A percentile compares a stretch with the other conserved stretches of the same genome.
These are phyloP conservation scores for Leptinotarsa rubiginosa DNA, from an alignment of 2,888 invertebrate genomes.

Conservation along the genomic window DNA sequence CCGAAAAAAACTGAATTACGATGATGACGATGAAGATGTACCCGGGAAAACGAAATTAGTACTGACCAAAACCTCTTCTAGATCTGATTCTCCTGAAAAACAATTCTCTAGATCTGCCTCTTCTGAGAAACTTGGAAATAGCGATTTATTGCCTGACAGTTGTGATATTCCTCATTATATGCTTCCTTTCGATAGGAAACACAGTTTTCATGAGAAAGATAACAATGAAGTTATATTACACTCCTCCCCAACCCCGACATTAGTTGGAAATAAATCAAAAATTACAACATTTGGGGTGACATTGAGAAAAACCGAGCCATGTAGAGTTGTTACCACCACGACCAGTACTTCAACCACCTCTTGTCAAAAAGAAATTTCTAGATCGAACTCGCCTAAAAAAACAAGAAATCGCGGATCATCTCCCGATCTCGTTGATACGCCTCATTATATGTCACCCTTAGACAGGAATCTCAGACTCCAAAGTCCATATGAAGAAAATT, in stretches of 20 bases:
- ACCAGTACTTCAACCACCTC: no score
- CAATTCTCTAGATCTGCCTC: slow-evolving; percentile 38
- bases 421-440: no score
- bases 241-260: background rate
- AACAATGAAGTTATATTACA: background rate
- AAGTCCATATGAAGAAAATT: no score
- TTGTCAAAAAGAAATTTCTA: no score
- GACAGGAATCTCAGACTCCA: no score
- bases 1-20: slow-evolving; percentile 7
- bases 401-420: no score
- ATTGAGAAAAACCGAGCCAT: no score
- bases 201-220: background rate
- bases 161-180: slow-evolving; percentile 35
- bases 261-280: no score
- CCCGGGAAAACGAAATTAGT: background rate
- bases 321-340: no score
- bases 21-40: background rate
- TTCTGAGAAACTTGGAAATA: slow-evolving; percentile 33
- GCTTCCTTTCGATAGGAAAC: slow-evolving; percentile 31
- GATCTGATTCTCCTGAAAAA: slow-evolving; percentile 41
- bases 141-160: background rate
- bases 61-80: background rate
- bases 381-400: no score
- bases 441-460: no score
- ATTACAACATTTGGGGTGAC: no score